Evolutionary conservation across 2,113 vertebrate species (phyloP).

Genomic region (Pteropus alecto): DNA sequence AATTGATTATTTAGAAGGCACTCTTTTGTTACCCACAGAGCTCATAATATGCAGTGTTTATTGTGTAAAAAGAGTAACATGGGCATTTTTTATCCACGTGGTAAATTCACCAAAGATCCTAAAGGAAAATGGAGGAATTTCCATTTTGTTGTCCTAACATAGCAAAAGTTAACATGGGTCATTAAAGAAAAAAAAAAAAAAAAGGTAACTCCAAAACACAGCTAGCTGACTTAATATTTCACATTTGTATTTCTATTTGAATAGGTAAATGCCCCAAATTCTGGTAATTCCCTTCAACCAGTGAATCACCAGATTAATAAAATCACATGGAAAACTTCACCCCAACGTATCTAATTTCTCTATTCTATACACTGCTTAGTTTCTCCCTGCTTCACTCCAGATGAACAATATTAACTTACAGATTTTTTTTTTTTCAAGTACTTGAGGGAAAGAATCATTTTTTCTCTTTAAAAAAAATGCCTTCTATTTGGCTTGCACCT

Average conservation of each 20-base stretch:
- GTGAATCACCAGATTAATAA: not conserved
- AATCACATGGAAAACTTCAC: not conserved
- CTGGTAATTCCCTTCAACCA: not conserved
- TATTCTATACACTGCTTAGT: not conserved
- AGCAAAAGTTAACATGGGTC: not conserved
- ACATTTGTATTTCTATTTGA: not conserved
- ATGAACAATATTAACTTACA: not conserved
- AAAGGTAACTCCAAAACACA: not conserved
- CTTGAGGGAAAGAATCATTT: not conserved
- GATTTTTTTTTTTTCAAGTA: not conserved
- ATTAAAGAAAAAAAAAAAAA: not conserved
- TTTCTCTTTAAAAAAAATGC: slow-evolving; percentile 2
- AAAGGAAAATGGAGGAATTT: not conserved
- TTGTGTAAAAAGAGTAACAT: not conserved
- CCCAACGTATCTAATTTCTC: not conserved
- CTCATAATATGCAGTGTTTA: not conserved
- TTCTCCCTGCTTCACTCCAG: not conserved
- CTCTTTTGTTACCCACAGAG: not conserved
- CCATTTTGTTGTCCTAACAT: not conserved
- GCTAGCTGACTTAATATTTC: not conserved
- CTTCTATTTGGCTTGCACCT: not conserved
- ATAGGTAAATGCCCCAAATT: not conserved
- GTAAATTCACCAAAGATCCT: not conserved
- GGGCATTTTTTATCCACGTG: not conserved
- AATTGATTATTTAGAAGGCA: slow-evolving; percentile 6